A percentile compares a stretch with the other conserved stretches of the same genome.
phyloP scores from a whole-genome alignment of 1,140 invertebrate species.

The Brachionus calyciflorus region DNA sequence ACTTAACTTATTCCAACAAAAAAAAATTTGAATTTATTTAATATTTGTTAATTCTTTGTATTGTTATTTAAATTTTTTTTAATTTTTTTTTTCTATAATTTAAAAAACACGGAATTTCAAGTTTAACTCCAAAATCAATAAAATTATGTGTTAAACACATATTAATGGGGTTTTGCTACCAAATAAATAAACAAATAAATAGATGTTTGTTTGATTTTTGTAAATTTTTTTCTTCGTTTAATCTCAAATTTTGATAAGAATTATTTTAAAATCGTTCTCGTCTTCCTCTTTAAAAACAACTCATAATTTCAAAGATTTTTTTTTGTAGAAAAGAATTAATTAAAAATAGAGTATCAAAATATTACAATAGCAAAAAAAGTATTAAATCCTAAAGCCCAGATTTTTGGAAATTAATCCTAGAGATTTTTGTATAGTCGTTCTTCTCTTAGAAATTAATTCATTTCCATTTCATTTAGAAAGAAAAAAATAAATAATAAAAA shows the following conservation, averaged over 20 bases:
- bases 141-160: slow-evolving; percentile 8
- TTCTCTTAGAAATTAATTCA: slow-evolving; percentile 18
- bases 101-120: background rate
- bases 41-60: background rate
- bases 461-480: slow-evolving; percentile 19
- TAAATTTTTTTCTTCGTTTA: background rate
- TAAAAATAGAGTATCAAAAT: too few species aligned
- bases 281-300: too few species aligned
- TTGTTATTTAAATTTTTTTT: background rate
- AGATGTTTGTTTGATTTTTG: background rate
- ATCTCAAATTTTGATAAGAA: too few species aligned
- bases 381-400: slow-evolving; percentile 18
- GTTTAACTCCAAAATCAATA: slow-evolving; percentile 11
- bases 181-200: background rate
- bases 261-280: too few species aligned
- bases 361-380: slow-evolving; percentile 8
- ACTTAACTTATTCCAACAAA: slow-evolving; percentile 8
- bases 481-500: too few species aligned
- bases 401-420: too few species aligned
- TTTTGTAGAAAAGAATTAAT: too few species aligned
- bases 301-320: too few species aligned
- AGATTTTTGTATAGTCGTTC: background rate
- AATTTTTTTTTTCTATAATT: background rate
- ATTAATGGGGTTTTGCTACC: background rate
- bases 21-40: background rate